These are phyloP conservation scores for Pararge aegeria DNA, from an alignment of 1,140 invertebrate species.

Conservation along the genomic window DNA sequence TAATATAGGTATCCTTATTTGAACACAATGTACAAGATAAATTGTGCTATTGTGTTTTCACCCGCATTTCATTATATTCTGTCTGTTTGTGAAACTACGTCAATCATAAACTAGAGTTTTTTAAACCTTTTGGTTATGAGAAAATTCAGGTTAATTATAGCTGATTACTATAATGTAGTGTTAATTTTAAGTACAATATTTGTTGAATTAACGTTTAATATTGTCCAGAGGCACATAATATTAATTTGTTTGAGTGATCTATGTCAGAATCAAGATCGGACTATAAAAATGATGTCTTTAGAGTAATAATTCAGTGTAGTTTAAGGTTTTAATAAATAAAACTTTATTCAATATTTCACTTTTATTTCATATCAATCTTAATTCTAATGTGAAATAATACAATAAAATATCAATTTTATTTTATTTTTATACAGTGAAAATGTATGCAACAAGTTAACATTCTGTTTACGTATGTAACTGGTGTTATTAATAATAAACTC, in stretches of 20 bases:
- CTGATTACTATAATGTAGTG: slow-evolving; percentile 45
- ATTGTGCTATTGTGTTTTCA: slow-evolving; percentile 41
- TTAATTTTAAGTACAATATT: slow-evolving; percentile 74
- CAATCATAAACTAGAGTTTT: slow-evolving; percentile 20
- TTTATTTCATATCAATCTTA: slow-evolving; percentile 30
- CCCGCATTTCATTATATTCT: slow-evolving; percentile 26
- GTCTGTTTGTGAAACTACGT: slow-evolving; percentile 21
- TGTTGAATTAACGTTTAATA: slow-evolving; percentile 60
- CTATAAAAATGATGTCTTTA: slow-evolving; percentile 55
- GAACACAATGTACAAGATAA: slow-evolving; percentile 40
- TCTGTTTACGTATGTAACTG: neutral
- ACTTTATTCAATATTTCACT: slow-evolving; percentile 55
- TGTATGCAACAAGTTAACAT: neutral
- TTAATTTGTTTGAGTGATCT: slow-evolving; percentile 62
- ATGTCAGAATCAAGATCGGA: slow-evolving; percentile 55
- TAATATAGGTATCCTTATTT: slow-evolving; percentile 33
- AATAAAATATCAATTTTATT: slow-evolving; percentile 2
- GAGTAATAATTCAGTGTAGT: slow-evolving; percentile 66
- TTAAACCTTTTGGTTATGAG: slow-evolving; percentile 14
- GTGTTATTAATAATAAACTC: too few relatives aligned
- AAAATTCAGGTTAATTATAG: slow-evolving; percentile 22
- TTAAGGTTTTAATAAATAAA: slow-evolving; percentile 74
- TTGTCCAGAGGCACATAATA: slow-evolving; percentile 58
- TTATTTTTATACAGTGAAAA: slow-evolving; percentile 3
- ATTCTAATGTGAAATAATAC: slow-evolving; percentile 1